These are phyloP conservation scores for Noctilio leporinus DNA, from an alignment of 2,113 vertebrate species.

Conservation along the genomic window DNA sequence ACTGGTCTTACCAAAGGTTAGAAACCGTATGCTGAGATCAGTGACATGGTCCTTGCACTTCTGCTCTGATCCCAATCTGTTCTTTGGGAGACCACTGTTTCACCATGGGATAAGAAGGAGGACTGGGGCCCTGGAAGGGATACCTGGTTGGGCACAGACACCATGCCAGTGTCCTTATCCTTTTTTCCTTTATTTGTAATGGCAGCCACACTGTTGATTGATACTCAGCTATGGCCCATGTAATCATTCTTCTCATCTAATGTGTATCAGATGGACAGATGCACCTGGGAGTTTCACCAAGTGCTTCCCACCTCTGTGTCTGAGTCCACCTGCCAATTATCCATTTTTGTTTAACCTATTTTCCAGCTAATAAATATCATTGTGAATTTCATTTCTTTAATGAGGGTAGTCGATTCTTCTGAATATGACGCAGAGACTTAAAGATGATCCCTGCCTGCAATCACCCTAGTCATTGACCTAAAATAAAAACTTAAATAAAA, in stretches of 20 bases:
- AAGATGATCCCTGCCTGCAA: neutral
- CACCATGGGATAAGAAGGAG: rapidly evolving
- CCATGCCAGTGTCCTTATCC: neutral
- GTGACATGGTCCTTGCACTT: neutral
- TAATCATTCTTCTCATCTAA: neutral
- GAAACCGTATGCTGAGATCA: neutral
- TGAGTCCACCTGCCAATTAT: neutral
- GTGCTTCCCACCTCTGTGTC: neutral
- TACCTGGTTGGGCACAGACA: neutral
- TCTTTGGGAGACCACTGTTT: neutral
- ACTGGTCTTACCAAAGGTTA: neutral
- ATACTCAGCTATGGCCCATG: neutral
- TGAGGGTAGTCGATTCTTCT: neutral
- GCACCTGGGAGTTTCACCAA: neutral
- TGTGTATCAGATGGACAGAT: neutral
- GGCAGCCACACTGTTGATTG: neutral
- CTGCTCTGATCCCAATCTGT: neutral
- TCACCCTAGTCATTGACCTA: neutral
- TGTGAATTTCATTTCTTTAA: neutral
- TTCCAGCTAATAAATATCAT: neutral
- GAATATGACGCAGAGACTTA: neutral
- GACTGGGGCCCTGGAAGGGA: rapidly evolving
- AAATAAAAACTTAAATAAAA: neutral
- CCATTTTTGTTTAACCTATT: neutral
- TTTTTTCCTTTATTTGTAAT: neutral